phyloP scores from a whole-genome alignment of 1,140 invertebrate genomes.

The Aphelinus certus region DNA sequence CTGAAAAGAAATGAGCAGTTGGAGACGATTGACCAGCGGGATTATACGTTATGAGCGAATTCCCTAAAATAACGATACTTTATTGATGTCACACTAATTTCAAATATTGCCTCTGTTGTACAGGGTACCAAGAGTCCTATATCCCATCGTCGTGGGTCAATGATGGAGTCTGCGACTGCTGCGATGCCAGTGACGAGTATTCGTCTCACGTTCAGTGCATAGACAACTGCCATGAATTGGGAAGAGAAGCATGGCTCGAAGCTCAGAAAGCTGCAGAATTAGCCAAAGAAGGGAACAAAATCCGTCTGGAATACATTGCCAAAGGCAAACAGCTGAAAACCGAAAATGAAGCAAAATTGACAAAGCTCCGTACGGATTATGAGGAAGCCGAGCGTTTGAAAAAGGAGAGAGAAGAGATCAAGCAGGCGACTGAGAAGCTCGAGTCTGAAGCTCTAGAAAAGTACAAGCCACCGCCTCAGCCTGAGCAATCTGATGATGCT shows the following conservation, averaged over 20 bases:
- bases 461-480: constrained; percentile 76
- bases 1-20: neutral
- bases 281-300: constrained; percentile 79
- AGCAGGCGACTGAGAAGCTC: constrained; percentile 76
- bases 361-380: constrained; percentile 77
- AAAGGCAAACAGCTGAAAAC: constrained; percentile 79
- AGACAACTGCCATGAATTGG: constrained; percentile 86
- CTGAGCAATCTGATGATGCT: constrained; percentile 64
- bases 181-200: constrained; percentile 96
- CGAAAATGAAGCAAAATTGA: constrained; percentile 76
- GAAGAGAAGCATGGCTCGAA: constrained; percentile 79
- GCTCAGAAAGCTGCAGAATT: constrained; percentile 78
- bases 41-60: no score
- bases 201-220: constrained; percentile 70
- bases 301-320: constrained; percentile 79
- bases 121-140: constrained; percentile 59
- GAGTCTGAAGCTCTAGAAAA: constrained; percentile 82
- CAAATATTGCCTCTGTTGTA: neutral
- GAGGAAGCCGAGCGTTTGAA: constrained; percentile 77
- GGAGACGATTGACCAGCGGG: no score
- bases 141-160: constrained; percentile 93
- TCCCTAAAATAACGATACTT: no score
- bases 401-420: constrained; percentile 77
- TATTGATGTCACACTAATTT: neutral
- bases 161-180: constrained; percentile 98